Base-by-base conservation (phyloP, 2,797 vertebrate genomes). In the Lagocephalus sceleratus region DNA sequence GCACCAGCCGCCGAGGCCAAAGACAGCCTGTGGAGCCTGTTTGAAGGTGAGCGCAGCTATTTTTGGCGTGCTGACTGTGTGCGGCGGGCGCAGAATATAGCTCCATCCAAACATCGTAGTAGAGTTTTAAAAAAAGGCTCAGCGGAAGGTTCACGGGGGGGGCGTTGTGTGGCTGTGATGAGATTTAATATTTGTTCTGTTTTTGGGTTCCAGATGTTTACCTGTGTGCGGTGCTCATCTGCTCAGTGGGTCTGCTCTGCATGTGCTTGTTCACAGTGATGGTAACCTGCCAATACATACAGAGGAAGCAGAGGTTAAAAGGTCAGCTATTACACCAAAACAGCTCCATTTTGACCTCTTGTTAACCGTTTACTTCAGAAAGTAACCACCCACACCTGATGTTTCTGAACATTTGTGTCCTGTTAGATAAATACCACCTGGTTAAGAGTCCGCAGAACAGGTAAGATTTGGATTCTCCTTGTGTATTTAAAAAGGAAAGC, bases 391-490 rank as follows among this genome's bases (percentile, higher is more conserved):
- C 2, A 47, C 43, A 12, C 47, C 12, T 35, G 5, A 35, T 12
- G 7, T 59, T 29, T 42, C 8, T 57, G 45, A 63, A 6, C 40
- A 6, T 51, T 2, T 68, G 44, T 1, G 65, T 8, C 71, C 40
- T 57, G 48, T 72, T 90, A 98, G 95, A 92, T 79, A 93, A 89
- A 73, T 94, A 95, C 81, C 92, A 92, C 84, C 87, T 98, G 90
- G 93, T 96, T 82, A 97, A 94, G 87, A 94, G 92, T 23, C 90
- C 93, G 3, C 93, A 95, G 59, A 95, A 94, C 92, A 97, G 96
- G 96, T 97, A 89, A 42, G 91, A 64, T 72, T 19, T 23, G 16
- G 25, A 0, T 1, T 19, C n/a, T 8, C 15, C 8, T 2, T 42
- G 20, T 5, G 9, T 20, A 9, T 17, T 19, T 21, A 29, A 29